Conservation (phyloP, 2,888 invertebrate genomes). For the Xestobium rufovillosum region DNA sequence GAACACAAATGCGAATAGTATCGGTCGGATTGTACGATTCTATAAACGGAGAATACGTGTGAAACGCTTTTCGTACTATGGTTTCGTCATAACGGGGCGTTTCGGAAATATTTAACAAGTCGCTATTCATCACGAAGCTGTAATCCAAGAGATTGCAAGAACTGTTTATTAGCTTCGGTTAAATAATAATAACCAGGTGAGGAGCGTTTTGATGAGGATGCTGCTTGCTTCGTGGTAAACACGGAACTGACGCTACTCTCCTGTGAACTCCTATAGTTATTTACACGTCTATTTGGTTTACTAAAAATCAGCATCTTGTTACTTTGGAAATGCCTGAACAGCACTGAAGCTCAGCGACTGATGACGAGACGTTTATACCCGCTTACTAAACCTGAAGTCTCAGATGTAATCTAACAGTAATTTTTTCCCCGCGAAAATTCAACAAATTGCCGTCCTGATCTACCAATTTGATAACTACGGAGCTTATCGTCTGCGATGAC, state of each 20-base stretch:
- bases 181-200: too few species aligned
- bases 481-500: conserved; percentile 23
- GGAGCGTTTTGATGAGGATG: too few species aligned
- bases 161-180: conserved; percentile 16
- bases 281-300: conserved; percentile 7
- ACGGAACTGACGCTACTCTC: too few species aligned
- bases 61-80: conserved; percentile 13
- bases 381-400: too few species aligned
- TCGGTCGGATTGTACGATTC: conserved; percentile 24
- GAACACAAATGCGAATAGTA: conserved; percentile 19
- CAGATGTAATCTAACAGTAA: conserved; percentile 25
- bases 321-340: too few species aligned
- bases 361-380: too few species aligned
- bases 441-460: conserved; percentile 30
- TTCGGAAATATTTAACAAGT: too few species aligned
- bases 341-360: too few species aligned
- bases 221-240: background rate
- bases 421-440: conserved; percentile 30
- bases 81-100: conserved; percentile 12
- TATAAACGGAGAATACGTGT: conserved; percentile 18
- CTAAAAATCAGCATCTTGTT: conserved; percentile 14
- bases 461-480: conserved; percentile 26
- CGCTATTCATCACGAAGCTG: too few species aligned
- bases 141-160: conserved; percentile 16
- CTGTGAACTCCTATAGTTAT: too few species aligned